phyloP scores from a whole-genome alignment of 2,113 vertebrate species.

The Indicator maculatus region DNA sequence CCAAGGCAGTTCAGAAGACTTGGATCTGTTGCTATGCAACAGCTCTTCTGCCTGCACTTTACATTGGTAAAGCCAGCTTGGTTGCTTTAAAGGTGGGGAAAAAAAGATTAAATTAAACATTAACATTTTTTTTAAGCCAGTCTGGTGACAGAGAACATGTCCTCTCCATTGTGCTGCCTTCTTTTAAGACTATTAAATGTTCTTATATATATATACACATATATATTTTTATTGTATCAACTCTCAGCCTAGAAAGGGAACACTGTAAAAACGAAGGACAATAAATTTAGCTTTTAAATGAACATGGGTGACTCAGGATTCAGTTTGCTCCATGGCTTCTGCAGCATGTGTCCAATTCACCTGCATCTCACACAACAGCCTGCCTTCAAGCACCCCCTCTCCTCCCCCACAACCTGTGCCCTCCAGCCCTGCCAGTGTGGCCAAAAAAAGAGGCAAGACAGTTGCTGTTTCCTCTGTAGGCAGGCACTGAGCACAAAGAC shows the following conservation, averaged over 20 bases:
- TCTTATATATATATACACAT: slow-evolving; percentile 59
- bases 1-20: slow-evolving; percentile 68
- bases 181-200: slow-evolving; percentile 75
- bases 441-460: neutral
- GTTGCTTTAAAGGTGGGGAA: slow-evolving; percentile 66
- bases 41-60: slow-evolving; percentile 78
- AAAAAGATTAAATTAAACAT: slow-evolving; percentile 69
- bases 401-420: neutral
- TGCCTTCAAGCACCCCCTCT: neutral
- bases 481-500: neutral
- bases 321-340: neutral
- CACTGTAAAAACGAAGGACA: slow-evolving; percentile 80
- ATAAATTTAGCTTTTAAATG: slow-evolving; percentile 82
- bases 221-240: slow-evolving; percentile 74
- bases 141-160: slow-evolving; percentile 76
- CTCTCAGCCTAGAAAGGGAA: slow-evolving; percentile 71
- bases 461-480: neutral
- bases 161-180: slow-evolving; percentile 74
- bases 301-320: neutral
- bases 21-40: slow-evolving; percentile 79
- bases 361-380: neutral
- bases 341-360: neutral
- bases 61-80: slow-evolving; percentile 69
- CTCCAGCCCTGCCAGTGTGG: neutral
- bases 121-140: slow-evolving; percentile 71